phyloP scores from a whole-genome alignment of 1,140 invertebrate genomes.

The Procambarus virginalis region DNA sequence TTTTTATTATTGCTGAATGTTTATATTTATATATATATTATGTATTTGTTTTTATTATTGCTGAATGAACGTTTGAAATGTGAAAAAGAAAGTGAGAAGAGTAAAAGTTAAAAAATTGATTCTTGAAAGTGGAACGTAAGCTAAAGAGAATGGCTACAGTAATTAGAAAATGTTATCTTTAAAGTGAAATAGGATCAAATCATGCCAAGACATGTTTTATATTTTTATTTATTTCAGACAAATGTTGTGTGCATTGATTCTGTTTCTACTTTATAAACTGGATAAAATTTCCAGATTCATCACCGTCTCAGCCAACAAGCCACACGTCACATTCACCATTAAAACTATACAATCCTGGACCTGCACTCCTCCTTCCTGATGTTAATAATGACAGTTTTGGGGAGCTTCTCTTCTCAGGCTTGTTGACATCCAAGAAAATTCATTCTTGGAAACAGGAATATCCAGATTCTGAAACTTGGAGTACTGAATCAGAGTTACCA shows the following conservation, averaged over 20 bases:
- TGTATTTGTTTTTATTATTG: too few relatives aligned
- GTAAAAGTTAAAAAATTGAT: too few relatives aligned
- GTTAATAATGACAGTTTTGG: constrained; percentile 42
- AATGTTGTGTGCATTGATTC: neutral
- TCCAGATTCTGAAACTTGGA: constrained; percentile 27
- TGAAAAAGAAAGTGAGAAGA: too few relatives aligned
- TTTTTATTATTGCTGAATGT: too few relatives aligned
- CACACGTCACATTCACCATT: neutral
- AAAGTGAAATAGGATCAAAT: too few relatives aligned
- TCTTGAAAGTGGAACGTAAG: too few relatives aligned
- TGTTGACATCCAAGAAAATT: neutral
- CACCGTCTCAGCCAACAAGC: neutral
- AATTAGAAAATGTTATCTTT: too few relatives aligned
- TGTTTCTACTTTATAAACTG: neutral
- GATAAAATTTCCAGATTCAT: neutral
- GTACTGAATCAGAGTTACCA: constrained; percentile 5
- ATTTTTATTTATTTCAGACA: too few relatives aligned
- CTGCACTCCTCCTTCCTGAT: constrained; percentile 32
- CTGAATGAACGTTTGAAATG: too few relatives aligned
- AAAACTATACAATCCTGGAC: constrained; percentile 26
- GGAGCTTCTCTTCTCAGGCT: constrained; percentile 26
- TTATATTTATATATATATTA: too few relatives aligned
- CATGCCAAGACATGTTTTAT: too few relatives aligned
- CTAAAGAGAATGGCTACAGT: too few relatives aligned
- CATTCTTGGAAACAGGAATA: constrained; percentile 14